A percentile compares a stretch with the other conserved stretches of the same genome.
Evolutionary conservation across 2,888 invertebrate species (phyloP).

Genomic region (Noctua comes): DNA sequence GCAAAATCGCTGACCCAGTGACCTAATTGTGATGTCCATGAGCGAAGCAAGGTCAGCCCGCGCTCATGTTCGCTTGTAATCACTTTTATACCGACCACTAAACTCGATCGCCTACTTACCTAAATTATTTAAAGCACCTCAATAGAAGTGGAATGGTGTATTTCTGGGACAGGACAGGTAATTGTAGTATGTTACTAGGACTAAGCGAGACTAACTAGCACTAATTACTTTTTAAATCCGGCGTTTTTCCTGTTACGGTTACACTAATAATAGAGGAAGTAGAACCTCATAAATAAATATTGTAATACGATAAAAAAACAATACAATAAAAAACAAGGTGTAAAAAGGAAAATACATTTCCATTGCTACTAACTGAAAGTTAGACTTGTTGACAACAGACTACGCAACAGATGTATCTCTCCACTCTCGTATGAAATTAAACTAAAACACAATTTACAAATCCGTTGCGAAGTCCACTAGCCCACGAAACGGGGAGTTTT

Average conservation of each 20-base stretch:
- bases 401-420: conserved; percentile 10
- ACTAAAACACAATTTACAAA: conserved; percentile 39
- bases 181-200: neutral
- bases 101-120: conserved; percentile 60
- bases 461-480: conserved; percentile 34
- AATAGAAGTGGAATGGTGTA: conserved; percentile 21
- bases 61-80: conserved; percentile 69
- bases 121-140: conserved; percentile 36
- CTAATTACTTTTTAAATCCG: neutral
- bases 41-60: conserved; percentile 83
- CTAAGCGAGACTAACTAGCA: neutral
- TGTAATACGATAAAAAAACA: neutral
- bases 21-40: conserved; percentile 85
- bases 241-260: neutral
- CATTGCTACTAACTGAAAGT: neutral
- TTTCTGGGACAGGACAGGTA: conserved; percentile 14
- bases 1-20: conserved; percentile 82
- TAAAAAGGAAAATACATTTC: neutral
- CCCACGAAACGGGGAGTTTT: conserved; percentile 25
- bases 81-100: conserved; percentile 63
- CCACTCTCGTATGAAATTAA: conserved; percentile 6
- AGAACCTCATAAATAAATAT: neutral
- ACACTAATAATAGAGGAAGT: neutral
- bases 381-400: conserved; percentile 9
- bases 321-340: neutral